These are phyloP conservation scores for Thymallus thymallus DNA, from an alignment of 2,113 vertebrate genomes.

Conservation along the genomic window DNA sequence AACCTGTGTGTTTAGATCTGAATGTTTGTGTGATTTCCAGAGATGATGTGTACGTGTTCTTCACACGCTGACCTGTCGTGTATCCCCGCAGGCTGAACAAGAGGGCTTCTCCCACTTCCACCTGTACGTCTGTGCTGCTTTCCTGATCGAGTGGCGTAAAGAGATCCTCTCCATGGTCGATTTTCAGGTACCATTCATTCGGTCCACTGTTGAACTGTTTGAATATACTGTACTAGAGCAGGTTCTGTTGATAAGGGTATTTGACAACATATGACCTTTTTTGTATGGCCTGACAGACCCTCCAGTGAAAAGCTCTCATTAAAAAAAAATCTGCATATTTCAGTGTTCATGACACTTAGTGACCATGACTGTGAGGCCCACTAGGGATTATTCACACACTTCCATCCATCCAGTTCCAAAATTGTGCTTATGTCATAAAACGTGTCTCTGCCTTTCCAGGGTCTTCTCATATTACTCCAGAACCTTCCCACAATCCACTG, in stretches of 20 bases:
- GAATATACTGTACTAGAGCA: too few species aligned
- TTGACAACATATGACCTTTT: too few species aligned
- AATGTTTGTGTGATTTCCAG: neutral
- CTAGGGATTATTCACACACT: too few species aligned
- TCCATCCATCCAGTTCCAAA: too few species aligned
- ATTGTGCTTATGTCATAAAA: constrained; percentile 13
- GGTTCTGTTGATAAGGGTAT: too few species aligned
- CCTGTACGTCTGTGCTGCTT: constrained; percentile 91
- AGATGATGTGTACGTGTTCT: neutral
- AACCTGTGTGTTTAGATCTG: neutral
- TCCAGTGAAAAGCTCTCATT: too few species aligned
- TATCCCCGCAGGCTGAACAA: constrained; percentile 80
- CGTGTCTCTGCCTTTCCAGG: constrained; percentile 71
- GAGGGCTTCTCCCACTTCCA: constrained; percentile 96
- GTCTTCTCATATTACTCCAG: constrained; percentile 94
- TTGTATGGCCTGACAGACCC: too few species aligned
- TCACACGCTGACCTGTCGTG: neutral
- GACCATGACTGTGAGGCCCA: too few species aligned
- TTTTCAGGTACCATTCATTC: constrained; percentile 80
- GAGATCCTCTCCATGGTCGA: constrained; percentile 93
- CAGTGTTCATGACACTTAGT: too few species aligned
- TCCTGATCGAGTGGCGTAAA: constrained; percentile 93
- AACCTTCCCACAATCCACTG: constrained; percentile 99
- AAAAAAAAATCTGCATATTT: too few species aligned
- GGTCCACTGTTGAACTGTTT: neutral